These are phyloP conservation scores for Girardinus metallicus DNA, from an alignment of 2,797 vertebrate species.

Conservation along the genomic window DNA sequence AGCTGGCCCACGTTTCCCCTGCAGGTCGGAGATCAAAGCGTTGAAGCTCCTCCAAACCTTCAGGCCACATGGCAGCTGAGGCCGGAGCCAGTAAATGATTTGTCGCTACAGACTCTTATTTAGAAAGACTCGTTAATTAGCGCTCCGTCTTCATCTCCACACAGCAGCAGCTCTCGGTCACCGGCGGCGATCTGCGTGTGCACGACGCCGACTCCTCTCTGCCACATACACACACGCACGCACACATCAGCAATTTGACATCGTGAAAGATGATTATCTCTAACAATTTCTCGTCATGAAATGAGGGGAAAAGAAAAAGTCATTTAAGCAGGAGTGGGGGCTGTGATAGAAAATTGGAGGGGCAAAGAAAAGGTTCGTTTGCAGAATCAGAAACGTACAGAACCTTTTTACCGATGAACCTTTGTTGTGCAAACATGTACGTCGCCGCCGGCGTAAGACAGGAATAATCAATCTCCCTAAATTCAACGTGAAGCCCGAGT, in stretches of 20 bases:
- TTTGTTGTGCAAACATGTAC: background rate
- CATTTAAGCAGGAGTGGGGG: background rate
- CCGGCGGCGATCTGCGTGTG: background rate
- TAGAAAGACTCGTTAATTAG: slow-evolving; percentile 17
- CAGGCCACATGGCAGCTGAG: background rate
- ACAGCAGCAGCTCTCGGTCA: slow-evolving; percentile 4
- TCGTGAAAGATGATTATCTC: background rate
- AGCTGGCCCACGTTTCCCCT: slow-evolving; percentile 3
- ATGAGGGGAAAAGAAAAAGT: background rate
- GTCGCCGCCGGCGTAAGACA: background rate
- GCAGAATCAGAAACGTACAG: background rate
- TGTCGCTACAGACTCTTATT: slow-evolving; percentile 15
- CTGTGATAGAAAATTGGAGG: background rate
- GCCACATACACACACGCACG: background rate
- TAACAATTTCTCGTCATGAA: background rate
- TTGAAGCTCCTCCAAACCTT: slow-evolving; percentile 1
- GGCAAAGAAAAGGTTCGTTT: background rate
- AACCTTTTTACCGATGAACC: background rate
- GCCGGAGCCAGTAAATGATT: slow-evolving; percentile 16
- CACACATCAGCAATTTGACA: background rate
- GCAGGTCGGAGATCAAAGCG: slow-evolving; percentile 1
- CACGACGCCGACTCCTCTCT: background rate
- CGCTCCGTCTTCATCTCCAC: background rate
- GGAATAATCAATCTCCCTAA: slow-evolving; percentile 5
- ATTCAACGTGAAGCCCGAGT: slow-evolving; percentile 9